Percentiles rank a stretch among this genome's conserved stretches.
These are phyloP conservation scores for Murina feae DNA, from an alignment of 2,113 vertebrate species.

Conservation along the genomic window DNA sequence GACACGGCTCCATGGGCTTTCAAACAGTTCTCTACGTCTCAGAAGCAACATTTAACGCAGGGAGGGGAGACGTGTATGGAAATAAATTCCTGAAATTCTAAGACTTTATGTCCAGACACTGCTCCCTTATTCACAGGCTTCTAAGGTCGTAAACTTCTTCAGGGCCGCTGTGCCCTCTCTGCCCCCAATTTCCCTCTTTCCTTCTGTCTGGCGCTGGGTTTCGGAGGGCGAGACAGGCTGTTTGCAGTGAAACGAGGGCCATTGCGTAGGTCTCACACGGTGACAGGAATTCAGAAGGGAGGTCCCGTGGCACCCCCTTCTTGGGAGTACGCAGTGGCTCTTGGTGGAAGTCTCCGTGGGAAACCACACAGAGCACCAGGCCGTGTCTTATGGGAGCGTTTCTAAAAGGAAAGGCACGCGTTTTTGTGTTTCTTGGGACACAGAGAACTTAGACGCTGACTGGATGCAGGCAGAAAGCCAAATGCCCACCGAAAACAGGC, in stretches of 20 bases:
- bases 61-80: neutral
- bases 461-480: neutral
- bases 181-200: neutral
- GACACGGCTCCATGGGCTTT: slow-evolving; percentile 56
- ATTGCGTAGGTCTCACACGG: neutral
- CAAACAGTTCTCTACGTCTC: slow-evolving; percentile 42
- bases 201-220: neutral
- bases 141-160: neutral
- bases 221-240: neutral
- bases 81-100: neutral
- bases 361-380: neutral
- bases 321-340: neutral
- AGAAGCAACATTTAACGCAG: neutral
- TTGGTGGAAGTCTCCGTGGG: neutral
- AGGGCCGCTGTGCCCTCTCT: neutral
- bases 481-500: neutral
- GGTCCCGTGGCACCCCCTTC: neutral
- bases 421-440: slow-evolving; percentile 22
- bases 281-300: neutral
- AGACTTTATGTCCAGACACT: neutral
- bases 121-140: neutral
- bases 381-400: neutral
- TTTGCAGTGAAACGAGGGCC: neutral
- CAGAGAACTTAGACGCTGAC: neutral
- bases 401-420: neutral